Conservation (phyloP, 2,888 invertebrate species). For the Cataglyphis rosenhaueri region DNA sequence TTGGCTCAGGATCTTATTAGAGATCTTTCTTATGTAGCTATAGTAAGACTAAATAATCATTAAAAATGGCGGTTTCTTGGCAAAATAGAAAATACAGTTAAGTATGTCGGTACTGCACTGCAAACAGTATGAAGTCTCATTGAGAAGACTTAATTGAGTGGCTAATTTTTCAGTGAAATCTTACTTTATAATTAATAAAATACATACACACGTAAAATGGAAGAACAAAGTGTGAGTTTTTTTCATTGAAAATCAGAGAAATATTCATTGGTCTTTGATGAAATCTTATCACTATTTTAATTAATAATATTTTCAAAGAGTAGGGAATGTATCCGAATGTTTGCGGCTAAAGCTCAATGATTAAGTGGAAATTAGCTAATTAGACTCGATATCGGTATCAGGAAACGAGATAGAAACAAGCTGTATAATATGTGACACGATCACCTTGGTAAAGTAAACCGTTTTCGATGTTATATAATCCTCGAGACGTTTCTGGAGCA, state of each 20-base stretch:
- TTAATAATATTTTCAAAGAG: not conserved
- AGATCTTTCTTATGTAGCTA: slow-evolving; percentile 8
- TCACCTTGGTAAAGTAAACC: slow-evolving; percentile 15
- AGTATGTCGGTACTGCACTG: too few species aligned
- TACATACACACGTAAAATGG: not conserved
- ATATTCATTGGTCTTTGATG: not conserved
- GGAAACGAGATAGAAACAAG: not conserved
- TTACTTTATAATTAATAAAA: not conserved
- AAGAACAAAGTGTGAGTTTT: not conserved
- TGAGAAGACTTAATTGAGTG: not conserved
- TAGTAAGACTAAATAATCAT: slow-evolving; percentile 4
- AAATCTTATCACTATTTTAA: not conserved
- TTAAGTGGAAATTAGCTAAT: not conserved
- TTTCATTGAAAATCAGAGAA: not conserved
- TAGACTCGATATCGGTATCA: not conserved
- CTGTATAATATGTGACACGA: slow-evolving; percentile 3
- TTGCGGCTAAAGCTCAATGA: not conserved
- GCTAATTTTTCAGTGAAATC: not conserved
- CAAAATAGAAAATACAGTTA: slow-evolving; percentile 5
- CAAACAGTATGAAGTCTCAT: not conserved
- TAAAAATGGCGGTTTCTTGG: slow-evolving; percentile 7
- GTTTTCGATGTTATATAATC: slow-evolving; percentile 27
- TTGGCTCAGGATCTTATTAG: slow-evolving; percentile 15
- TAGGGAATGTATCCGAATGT: not conserved
- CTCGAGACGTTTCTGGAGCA: slow-evolving; percentile 19